phyloP scores from a whole-genome alignment of 2,888 invertebrate species.

The Dermolepida albohirtum region DNA sequence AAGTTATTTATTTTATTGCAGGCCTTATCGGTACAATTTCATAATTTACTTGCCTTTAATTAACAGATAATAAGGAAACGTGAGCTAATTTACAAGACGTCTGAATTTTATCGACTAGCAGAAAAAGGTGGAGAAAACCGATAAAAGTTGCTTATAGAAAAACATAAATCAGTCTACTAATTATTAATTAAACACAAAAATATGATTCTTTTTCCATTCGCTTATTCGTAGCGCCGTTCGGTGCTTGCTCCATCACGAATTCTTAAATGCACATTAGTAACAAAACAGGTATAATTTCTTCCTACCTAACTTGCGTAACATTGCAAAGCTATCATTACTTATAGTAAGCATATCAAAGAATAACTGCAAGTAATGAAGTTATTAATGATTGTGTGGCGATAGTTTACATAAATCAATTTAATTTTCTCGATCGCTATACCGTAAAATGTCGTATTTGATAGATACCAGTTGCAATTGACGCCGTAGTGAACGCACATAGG shows the following conservation, averaged over 20 bases:
- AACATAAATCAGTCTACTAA: constrained; percentile 9
- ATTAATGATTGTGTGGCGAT: not conserved
- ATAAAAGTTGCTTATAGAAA: constrained; percentile 9
- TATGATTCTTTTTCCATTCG: not conserved
- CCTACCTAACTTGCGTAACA: too few relatives aligned
- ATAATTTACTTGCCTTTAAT: too few relatives aligned
- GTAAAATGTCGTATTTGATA: too few relatives aligned
- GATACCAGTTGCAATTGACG: too few relatives aligned
- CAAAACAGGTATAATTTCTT: too few relatives aligned
- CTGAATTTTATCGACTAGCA: constrained; percentile 1
- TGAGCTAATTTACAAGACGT: not conserved
- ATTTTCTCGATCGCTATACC: too few relatives aligned
- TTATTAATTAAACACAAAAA: constrained; percentile 6
- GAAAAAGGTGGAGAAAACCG: constrained; percentile 14
- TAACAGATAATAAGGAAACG: not conserved
- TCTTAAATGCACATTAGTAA: not conserved
- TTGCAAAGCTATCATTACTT: too few relatives aligned
- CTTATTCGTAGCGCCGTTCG: not conserved
- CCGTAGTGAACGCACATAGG: not conserved
- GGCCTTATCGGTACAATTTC: too few relatives aligned
- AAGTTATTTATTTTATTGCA: too few relatives aligned
- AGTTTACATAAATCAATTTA: too few relatives aligned
- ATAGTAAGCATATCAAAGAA: not conserved
- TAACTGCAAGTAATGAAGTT: constrained; percentile 9
- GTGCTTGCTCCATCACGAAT: constrained; percentile 5